A percentile compares a stretch with the other conserved stretches of the same genome.
Conservation (phyloP, 2,888 invertebrate species). For the Microdon myrmicae region DNA sequence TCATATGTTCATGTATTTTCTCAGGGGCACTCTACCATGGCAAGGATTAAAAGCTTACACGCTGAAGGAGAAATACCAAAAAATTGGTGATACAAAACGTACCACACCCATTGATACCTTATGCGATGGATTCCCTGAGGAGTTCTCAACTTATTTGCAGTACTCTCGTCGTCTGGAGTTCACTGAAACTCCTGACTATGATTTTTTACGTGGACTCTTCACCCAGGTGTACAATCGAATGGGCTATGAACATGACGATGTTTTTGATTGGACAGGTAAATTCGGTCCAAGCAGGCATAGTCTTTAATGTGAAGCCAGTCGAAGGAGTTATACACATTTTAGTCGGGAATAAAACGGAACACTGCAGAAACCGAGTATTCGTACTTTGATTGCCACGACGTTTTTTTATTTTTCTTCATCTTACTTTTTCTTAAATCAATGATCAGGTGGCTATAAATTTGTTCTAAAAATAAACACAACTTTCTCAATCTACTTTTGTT, state of each 20-base stretch:
- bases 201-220: slow-evolving; percentile 19
- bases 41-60: slow-evolving; percentile 11
- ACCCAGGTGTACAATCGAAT: slow-evolving; percentile 6
- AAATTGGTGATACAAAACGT: slow-evolving; percentile 44
- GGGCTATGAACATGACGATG: slow-evolving; percentile 4
- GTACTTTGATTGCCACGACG: no score
- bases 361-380: no score
- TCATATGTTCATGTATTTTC: slow-evolving; percentile 50
- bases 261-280: slow-evolving; percentile 54
- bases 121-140: slow-evolving; percentile 44
- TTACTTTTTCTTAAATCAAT: no score
- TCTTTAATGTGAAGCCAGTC: no score
- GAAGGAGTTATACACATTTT: no score
- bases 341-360: no score
- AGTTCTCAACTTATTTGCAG: slow-evolving; percentile 35
- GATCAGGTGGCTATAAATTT: no score
- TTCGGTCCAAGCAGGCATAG: no score
- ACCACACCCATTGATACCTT: slow-evolving; percentile 24
- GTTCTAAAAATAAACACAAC: no score
- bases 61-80: slow-evolving; percentile 29
- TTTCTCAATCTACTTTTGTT: no score
- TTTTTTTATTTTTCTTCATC: no score
- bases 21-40: slow-evolving; percentile 53
- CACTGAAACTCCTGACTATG: slow-evolving; percentile 35
- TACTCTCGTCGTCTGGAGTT: slow-evolving; percentile 35